Conservation (phyloP, 2,113 vertebrate species). For the Casuarius casuarius region DNA sequence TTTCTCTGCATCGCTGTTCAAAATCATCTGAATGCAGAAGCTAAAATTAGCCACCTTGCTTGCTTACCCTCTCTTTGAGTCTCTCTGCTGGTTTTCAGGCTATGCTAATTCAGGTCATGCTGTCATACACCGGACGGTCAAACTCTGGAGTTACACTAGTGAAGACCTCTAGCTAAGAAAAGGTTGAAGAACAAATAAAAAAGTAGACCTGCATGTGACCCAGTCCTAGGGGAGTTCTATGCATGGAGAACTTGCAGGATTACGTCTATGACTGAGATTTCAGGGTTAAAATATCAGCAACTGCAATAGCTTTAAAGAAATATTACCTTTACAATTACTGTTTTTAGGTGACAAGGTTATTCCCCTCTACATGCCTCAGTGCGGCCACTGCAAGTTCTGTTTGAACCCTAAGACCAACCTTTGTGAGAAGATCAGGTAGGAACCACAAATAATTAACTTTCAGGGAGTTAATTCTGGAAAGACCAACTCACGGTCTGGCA, state of each 20-base stretch:
- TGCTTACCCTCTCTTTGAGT: background rate
- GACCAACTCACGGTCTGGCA: background rate
- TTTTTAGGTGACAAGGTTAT: slow-evolving; percentile 45
- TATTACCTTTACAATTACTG: background rate
- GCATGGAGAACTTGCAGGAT: background rate
- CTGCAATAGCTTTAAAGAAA: background rate
- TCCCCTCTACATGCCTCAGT: background rate
- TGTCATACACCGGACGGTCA: background rate
- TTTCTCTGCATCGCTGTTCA: background rate
- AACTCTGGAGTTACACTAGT: background rate
- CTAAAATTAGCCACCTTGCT: background rate
- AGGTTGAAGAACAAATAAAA: background rate
- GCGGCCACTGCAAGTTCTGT: slow-evolving; percentile 33
- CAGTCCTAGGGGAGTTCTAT: background rate
- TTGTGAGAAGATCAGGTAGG: slow-evolving; percentile 47
- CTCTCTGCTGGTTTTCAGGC: background rate
- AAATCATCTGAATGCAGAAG: background rate
- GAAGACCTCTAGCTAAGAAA: background rate
- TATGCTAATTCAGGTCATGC: too few species aligned
- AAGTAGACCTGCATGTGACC: background rate
- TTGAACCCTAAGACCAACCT: slow-evolving; percentile 44
- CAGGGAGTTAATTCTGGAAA: background rate
- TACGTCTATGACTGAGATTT: background rate
- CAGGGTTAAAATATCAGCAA: background rate
- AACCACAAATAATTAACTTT: background rate